These are phyloP conservation scores for Nesogale talazaci DNA, from an alignment of 2,113 vertebrate genomes.

Conservation along the genomic window DNA sequence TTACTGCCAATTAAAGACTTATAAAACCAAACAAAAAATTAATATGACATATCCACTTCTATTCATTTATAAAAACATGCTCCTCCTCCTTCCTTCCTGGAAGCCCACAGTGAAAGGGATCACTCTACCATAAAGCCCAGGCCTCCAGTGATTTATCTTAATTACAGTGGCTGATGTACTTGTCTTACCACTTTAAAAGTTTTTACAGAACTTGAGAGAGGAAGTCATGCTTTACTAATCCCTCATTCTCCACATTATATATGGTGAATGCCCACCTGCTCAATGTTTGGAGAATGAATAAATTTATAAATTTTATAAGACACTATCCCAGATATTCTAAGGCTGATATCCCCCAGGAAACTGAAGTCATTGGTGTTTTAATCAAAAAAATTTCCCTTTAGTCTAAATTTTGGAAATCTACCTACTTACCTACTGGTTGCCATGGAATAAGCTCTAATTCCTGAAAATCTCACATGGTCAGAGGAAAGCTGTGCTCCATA, in stretches of 20 bases:
- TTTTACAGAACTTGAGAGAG: background rate
- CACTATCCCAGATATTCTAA: background rate
- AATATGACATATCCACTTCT: background rate
- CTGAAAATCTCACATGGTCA: background rate
- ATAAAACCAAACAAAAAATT: conserved; percentile 31
- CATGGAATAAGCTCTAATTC: background rate
- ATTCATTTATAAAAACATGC: background rate
- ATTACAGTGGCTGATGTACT: background rate
- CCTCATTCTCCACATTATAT: background rate
- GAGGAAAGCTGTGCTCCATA: background rate
- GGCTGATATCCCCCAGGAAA: background rate
- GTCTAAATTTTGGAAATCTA: background rate
- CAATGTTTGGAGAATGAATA: background rate
- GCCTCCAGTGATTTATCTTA: background rate
- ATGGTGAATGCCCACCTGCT: background rate
- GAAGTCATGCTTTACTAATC: background rate
- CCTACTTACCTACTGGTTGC: background rate
- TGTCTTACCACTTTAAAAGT: background rate
- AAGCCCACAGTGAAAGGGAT: background rate
- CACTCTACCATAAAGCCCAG: background rate
- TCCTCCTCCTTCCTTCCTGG: background rate
- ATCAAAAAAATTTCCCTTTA: background rate
- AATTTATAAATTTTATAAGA: background rate
- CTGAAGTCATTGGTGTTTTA: background rate
- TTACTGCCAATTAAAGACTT: background rate